Percentiles rank a stretch among this genome's conserved stretches.
phyloP scores from a whole-genome alignment of 2,888 invertebrate genomes.

The Andrena haemorrhoa region DNA sequence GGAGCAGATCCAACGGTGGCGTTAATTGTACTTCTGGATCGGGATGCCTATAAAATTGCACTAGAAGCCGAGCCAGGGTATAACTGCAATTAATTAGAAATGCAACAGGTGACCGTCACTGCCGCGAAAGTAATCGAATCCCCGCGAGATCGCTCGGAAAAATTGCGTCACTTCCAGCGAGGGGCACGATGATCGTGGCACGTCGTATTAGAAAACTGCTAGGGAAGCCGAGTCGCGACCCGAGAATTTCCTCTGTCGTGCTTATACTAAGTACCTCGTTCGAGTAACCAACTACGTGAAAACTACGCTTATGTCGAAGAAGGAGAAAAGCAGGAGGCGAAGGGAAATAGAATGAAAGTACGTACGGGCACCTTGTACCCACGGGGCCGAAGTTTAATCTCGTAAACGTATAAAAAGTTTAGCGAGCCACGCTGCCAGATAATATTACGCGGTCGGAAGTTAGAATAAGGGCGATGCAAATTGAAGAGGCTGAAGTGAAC shows the following conservation, averaged over 20 bases:
- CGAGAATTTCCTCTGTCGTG: constrained; percentile 62
- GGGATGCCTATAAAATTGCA: background rate
- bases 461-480: constrained; percentile 73
- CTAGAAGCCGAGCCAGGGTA: background rate
- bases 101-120: constrained; percentile 53
- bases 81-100: constrained; percentile 49
- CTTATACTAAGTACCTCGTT: constrained; percentile 70
- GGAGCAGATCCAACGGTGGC: background rate
- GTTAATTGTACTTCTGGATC: constrained; percentile 13
- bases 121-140: constrained; percentile 37
- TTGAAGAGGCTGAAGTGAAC: constrained; percentile 65
- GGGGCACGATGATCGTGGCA: constrained; percentile 29
- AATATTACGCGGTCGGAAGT: constrained; percentile 74
- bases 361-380: constrained; percentile 60
- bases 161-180: constrained; percentile 37
- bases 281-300: constrained; percentile 68
- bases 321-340: background rate
- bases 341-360: constrained; percentile 61
- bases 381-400: constrained; percentile 78
- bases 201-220: constrained; percentile 40
- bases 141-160: constrained; percentile 39
- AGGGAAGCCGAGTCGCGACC: constrained; percentile 27
- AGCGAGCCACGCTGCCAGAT: constrained; percentile 70
- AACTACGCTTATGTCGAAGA: constrained; percentile 61
- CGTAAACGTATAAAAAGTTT: constrained; percentile 79